Conservation (phyloP, 2,113 vertebrate species). For the Erpornis zantholeuca region DNA sequence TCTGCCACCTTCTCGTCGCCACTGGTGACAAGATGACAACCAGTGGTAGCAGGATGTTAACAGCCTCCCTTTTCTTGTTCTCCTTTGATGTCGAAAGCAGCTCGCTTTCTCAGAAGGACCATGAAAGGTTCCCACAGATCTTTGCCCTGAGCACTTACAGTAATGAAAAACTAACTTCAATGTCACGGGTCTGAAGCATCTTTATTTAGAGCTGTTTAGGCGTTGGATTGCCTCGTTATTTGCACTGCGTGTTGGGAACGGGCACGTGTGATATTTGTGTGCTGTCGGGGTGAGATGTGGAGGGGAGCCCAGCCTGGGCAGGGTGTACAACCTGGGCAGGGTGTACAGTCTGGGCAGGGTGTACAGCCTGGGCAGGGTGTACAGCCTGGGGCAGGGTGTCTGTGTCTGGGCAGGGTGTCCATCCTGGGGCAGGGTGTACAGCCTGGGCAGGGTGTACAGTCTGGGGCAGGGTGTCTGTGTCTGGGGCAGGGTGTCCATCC, state of each 20-base stretch:
- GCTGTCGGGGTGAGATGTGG: rapidly evolving
- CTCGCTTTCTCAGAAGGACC: background rate
- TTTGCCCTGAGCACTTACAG: background rate
- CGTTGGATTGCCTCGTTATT: background rate
- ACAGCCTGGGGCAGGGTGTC: too few relatives aligned
- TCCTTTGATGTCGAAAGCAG: background rate
- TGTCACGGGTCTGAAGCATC: background rate
- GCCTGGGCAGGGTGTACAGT: too few relatives aligned
- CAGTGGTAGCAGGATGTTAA: background rate
- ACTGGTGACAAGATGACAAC: background rate
- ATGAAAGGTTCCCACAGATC: background rate
- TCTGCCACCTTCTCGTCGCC: background rate
- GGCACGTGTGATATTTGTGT: background rate
- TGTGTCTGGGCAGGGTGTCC: too few relatives aligned
- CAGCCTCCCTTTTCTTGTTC: background rate
- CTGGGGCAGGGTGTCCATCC: too few relatives aligned
- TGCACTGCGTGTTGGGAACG: background rate
- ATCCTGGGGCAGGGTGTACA: too few relatives aligned
- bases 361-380: too few relatives aligned
- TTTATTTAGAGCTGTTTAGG: background rate
- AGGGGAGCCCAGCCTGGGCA: background rate
- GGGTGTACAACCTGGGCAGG: background rate
- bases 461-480: background rate
- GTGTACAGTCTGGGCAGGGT: background rate
- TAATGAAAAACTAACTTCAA: background rate